Conservation (phyloP, 2,888 invertebrate species). For the Galeopsomyia nigrocyanea region DNA sequence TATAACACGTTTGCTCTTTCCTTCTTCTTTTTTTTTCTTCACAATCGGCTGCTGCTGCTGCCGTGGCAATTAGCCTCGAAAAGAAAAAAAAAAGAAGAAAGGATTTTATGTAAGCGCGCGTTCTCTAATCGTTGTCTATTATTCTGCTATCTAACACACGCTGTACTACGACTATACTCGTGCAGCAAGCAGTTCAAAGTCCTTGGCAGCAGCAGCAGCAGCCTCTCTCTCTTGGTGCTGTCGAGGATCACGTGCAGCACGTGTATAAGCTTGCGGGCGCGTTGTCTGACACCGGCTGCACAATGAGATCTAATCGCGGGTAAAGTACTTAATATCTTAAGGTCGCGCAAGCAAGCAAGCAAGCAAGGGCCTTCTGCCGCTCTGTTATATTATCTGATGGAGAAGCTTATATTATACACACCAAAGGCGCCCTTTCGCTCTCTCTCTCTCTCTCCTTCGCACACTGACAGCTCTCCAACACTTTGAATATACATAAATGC, state of each 20-base stretch:
- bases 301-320: constrained; percentile 68
- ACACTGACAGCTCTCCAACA: constrained; percentile 59
- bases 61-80: too few species aligned
- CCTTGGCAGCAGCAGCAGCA: background rate
- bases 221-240: constrained; percentile 16
- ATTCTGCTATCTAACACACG: constrained; percentile 32
- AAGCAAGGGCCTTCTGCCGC: too few species aligned
- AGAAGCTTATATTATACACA: too few species aligned
- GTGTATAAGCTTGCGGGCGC: constrained; percentile 47
- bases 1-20: constrained; percentile 6
- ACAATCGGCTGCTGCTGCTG: too few species aligned
- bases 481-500: constrained; percentile 49
- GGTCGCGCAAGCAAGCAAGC: constrained; percentile 56
- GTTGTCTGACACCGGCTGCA: constrained; percentile 66
- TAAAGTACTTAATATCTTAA: constrained; percentile 69
- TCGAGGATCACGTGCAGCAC: constrained; percentile 39
- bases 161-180: background rate
- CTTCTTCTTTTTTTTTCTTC: background rate
- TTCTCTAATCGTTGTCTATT: constrained; percentile 41
- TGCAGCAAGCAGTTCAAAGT: background rate
- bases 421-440: constrained; percentile 7
- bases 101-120: constrained; percentile 23
- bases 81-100: background rate
- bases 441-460: constrained; percentile 48
- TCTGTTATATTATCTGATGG: too few species aligned